Evolutionary conservation across 2,113 vertebrate genomes (phyloP), one percentile per base, ranked within the genome.

Genomic region (Pseudopipra pipra): DNA sequence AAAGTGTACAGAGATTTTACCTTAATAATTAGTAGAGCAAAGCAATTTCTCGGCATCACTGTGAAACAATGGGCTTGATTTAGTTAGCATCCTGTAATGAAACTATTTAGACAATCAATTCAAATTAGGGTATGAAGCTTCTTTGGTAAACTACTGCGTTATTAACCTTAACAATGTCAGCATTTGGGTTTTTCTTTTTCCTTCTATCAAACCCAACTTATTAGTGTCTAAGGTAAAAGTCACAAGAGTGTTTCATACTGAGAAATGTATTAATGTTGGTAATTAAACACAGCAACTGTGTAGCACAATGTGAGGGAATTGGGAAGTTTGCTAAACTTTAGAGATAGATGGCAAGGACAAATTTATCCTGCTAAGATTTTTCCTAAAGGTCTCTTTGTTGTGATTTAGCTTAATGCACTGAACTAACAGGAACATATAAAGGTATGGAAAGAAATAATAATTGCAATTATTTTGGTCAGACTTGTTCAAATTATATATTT

Each of bases 251-350:
- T 18, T 91, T 93, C 91, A 85, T 37, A 77, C 65, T 83, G 59
- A 93, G 44, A 96, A 95, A 94, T 33, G 6, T 74, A 94, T 87
- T 90, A 68, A 92, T 70, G 63, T 52, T 23, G 10, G 5, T 59
- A 97, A 49, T 93, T 87, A 95, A 95, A 86, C 76, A 91, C 51
- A 79, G 73, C 55, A 89, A 89, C 28, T 44, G 63, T 30, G 59
- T 65, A 86, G 35, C 56, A 63, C 35, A 61, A 54, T 12, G 35
- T 54, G 71, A 83, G 68, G 19, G 52, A 82, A n/a, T 14, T 87
- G 41, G 39, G 27, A 70, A 74, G n/a, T 23, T 79, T 47, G 24
- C 41, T 84, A 35, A 76, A 71, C 70, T 94, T 84, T n/a, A 46
- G 54, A 90, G 21, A 31, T 23, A 44, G 8, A 24, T 11, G 52